A percentile compares a stretch with the other conserved stretches of the same genome.
Conservation (phyloP, 2,113 vertebrate species). For the Ivindomyrus marchei region DNA sequence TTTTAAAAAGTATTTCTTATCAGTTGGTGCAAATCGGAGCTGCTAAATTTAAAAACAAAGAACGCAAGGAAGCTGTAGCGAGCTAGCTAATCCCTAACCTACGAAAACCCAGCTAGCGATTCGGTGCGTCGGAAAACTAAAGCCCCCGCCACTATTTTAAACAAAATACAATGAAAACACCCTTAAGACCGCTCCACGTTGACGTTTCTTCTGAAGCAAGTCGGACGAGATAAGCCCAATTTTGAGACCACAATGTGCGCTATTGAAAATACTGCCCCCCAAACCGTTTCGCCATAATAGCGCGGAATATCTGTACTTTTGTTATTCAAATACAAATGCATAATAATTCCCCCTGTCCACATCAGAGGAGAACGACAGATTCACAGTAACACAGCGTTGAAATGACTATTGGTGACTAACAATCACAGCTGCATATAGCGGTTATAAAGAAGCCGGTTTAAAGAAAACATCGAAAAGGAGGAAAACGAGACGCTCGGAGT, state of each 20-base stretch:
- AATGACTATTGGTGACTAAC: neutral
- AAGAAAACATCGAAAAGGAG: slow-evolving; percentile 14
- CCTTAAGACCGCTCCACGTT: slow-evolving; percentile 1
- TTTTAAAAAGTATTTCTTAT: neutral
- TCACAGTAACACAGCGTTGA: neutral
- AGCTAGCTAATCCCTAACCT: slow-evolving; percentile 73
- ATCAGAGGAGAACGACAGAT: slow-evolving; percentile 23
- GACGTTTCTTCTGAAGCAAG: neutral
- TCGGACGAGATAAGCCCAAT: slow-evolving; percentile 16
- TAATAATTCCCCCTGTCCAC: slow-evolving; percentile 3
- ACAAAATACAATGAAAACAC: slow-evolving; percentile 12
- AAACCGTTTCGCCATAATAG: slow-evolving; percentile 56
- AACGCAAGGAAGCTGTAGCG: slow-evolving; percentile 57
- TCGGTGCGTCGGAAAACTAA: slow-evolving; percentile 23
- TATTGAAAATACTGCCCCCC: slow-evolving; percentile 45
- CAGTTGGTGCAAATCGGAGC: neutral
- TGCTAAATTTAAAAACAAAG: slow-evolving; percentile 76
- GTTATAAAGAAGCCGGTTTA: slow-evolving; percentile 9
- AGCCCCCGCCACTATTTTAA: neutral
- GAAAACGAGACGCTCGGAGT: slow-evolving; percentile 38
- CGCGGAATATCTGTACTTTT: slow-evolving; percentile 44
- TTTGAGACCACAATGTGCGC: slow-evolving; percentile 12
- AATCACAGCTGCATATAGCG: neutral
- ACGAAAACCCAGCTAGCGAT: slow-evolving; percentile 60
- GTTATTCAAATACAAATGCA: slow-evolving; percentile 37